Evolutionary conservation across 2,113 vertebrate genomes (phyloP), one percentile per base, ranked within the genome.

Genomic region (Holacanthus passer): DNA sequence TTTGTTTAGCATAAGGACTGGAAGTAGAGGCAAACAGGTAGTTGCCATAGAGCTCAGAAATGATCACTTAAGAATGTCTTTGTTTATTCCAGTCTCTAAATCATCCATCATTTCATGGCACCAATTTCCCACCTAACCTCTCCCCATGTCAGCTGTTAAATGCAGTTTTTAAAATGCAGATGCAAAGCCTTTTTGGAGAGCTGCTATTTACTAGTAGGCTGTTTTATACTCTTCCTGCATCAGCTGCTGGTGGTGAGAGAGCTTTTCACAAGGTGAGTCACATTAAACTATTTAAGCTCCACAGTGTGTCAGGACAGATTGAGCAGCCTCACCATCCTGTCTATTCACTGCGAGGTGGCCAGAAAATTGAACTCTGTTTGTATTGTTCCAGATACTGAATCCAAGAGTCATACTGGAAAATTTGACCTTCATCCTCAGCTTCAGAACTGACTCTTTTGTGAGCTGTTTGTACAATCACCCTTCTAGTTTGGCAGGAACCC

Each of bases 121-220:
- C 29, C 11, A 22, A 27, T 7, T 73, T 56, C 17, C 50, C 29
- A 17, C 29, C 13, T 7, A 27, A 50, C 43, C 4, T 41, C 9
- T 52, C 45, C 60, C 22, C 32, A 24, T 52, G 58, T 37, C 27
- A 48, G 41, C 64, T 80, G 22, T 66, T n/a, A 19, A 64, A 56
- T 32, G 19, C 17, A 77, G 10, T 59, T 29, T 77, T 56, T 31
- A 69, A 75, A 81, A 67, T 67, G 24, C 41, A 77, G 52, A 65
- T 56, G 37, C 48, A 32, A 20, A 66, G 66, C 32, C 20, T 59
- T 74, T 65, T 58, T 68, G 22, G 27, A 69, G 55, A 52, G 24
- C 2, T 8, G 4, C 53, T 59, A 31, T 58, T 17, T 5, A 27
- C 6, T 10, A 14, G 47, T 0, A 9, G 31, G n/a, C 31, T 37